Percentiles rank a stretch among this genome's conserved stretches.
Conservation (phyloP, 2,888 invertebrate species). For the Salpingus planirostris region DNA sequence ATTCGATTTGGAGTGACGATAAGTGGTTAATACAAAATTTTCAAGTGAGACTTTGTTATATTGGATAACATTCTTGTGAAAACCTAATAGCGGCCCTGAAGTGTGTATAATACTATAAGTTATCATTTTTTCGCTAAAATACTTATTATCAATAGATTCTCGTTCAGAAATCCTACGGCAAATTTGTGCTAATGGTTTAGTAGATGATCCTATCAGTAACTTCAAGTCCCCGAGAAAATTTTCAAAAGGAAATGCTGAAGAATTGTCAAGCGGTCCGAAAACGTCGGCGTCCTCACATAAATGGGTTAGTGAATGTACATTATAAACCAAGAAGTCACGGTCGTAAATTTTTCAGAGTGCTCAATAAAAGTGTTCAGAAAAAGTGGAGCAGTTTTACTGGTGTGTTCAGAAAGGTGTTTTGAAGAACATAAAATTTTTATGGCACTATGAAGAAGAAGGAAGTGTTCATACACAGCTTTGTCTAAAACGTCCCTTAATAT, state of each 20-base stretch:
- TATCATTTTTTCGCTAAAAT: not conserved
- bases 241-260: conserved; percentile 13
- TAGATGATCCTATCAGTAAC: conserved; percentile 9
- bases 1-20: conserved; percentile 1
- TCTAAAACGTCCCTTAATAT: conserved; percentile 7
- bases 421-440: conserved; percentile 9
- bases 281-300: conserved; percentile 11
- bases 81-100: conserved; percentile 1
- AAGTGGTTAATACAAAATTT: conserved; percentile 1
- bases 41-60: conserved; percentile 2
- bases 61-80: not conserved
- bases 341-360: conserved; percentile 9
- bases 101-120: not conserved
- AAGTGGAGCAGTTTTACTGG: conserved; percentile 6
- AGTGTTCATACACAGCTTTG: conserved; percentile 8
- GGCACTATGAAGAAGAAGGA: conserved; percentile 10
- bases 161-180: conserved; percentile 8
- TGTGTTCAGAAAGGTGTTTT: conserved; percentile 3
- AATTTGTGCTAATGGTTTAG: conserved; percentile 12
- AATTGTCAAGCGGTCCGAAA: conserved; percentile 10
- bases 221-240: conserved; percentile 10
- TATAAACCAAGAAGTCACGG: conserved; percentile 14
- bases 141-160: not conserved
- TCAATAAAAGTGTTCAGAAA: conserved; percentile 11
- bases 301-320: conserved; percentile 14